Evolutionary conservation across 2,888 invertebrate species (phyloP).

Genomic region (Lasiommata megera): DNA sequence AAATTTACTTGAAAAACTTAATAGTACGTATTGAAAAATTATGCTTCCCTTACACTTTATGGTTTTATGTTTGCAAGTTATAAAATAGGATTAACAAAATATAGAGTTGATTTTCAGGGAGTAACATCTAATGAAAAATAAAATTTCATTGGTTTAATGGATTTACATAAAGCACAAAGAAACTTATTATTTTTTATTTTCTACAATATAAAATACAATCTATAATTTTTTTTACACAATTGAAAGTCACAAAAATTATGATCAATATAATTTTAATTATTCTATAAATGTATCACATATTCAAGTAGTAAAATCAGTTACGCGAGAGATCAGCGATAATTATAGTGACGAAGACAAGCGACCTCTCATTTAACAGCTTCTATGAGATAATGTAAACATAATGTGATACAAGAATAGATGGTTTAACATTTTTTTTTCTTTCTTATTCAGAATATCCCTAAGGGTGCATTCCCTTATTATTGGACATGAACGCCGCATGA

Average conservation of each 20-base stretch:
- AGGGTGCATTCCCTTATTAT: background rate
- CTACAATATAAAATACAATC: background rate
- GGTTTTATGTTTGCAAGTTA: too few relatives aligned
- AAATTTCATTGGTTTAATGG: conserved; percentile 57
- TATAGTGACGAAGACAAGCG: background rate
- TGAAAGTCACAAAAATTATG: background rate
- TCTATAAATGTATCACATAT: conserved; percentile 4
- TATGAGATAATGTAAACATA: background rate
- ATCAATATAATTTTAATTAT: background rate
- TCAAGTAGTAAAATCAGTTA: background rate
- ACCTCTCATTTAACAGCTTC: background rate
- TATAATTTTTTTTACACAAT: background rate
- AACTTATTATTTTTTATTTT: background rate
- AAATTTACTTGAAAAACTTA: too few relatives aligned
- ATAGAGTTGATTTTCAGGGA: background rate
- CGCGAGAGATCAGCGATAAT: background rate
- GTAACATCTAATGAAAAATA: conserved; percentile 43
- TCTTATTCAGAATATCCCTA: background rate
- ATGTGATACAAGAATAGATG: background rate
- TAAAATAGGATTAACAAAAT: background rate
- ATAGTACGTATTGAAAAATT: too few relatives aligned
- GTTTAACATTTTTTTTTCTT: background rate
- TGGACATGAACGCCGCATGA: background rate
- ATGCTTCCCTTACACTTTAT: background rate
- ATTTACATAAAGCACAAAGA: conserved; percentile 54